Evolutionary conservation across 2,797 vertebrate genomes (phyloP).

Genomic region (Argyrosomus regius): DNA sequence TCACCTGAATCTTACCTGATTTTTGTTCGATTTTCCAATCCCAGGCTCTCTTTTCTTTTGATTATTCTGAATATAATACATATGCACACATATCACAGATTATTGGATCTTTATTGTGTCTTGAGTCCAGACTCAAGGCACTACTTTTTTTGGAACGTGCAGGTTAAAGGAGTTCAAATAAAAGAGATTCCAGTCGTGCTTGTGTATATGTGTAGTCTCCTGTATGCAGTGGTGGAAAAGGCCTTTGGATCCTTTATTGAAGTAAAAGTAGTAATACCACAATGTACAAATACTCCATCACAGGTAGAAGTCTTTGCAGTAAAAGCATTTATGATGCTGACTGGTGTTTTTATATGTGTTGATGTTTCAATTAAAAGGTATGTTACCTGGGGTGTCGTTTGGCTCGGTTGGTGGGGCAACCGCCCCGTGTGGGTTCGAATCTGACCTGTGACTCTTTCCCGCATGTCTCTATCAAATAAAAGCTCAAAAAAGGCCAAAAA

Average conservation of each 20-base stretch:
- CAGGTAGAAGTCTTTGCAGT: background rate
- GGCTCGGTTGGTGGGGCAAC: no score
- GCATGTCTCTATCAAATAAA: no score
- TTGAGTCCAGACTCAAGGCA: background rate
- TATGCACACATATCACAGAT: background rate
- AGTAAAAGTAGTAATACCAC: background rate
- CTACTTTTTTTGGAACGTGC: background rate
- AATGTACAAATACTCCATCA: background rate
- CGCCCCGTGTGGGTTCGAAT: no score
- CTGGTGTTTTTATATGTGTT: no score
- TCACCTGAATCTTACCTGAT: background rate
- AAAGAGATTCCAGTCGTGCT: background rate
- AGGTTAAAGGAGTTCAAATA: constrained; percentile 7
- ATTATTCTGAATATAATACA: background rate
- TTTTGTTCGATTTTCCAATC: background rate
- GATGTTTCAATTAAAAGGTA: no score
- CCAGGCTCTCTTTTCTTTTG: background rate
- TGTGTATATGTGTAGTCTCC: background rate
- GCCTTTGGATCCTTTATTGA: background rate
- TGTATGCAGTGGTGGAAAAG: background rate
- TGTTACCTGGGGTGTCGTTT: background rate
- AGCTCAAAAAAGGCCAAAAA: no score
- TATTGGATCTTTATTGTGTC: constrained; percentile 8
- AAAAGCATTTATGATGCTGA: no score
- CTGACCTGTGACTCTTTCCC: no score